Evolutionary conservation across 2,797 vertebrate species (phyloP), one percentile per base, ranked within the genome.

Genomic region (Zenarchopterus dispar): DNA sequence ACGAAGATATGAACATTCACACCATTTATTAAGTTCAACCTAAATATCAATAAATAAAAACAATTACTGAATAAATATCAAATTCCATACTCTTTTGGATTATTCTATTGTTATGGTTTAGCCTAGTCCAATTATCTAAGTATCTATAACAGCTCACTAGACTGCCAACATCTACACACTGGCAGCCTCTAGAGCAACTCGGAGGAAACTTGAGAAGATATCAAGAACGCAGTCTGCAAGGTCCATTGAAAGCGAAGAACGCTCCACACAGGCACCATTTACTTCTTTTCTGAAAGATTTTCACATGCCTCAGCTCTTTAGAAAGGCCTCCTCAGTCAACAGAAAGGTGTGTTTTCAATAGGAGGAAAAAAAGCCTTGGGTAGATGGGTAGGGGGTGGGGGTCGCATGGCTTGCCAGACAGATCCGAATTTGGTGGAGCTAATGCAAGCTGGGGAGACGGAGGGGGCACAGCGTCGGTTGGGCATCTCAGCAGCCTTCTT

Each of bases 341-440:
- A 91, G 83, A 91, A 93, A 93, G 91, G 91, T 92, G 91, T 90
- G 85, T 84, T 92, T 92, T 93, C 87, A 93, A 91, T 81, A 72
- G 86, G 72, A 18, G 55, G 16, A 68, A 70, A 75, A 49, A 84
- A 70, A 56, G 80, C 65, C 56, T 62, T 50, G 74, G 81, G 77
- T 44, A 52, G 73, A 73, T 45, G 73, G 59, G 74, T 52, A 72
- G 56, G 75, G 56, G 33, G 50, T 57, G 75, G 62, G 56, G 33
- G 52, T 54, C 86, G 75, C 89, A 91, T 81, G 76, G 82, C 73
- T 72, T 66, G 78, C 82, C 78, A 87, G 88, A 83, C 63, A 78
- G 67, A 84, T 80, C 68, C 81, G 64, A 84, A 89, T 91, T 82
- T 70, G 67, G 72, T 50, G 18, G 61, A 13, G 39, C 63, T 85